These are phyloP conservation scores for Pluvianellus socialis DNA, from an alignment of 2,113 vertebrate genomes.

Conservation along the genomic window DNA sequence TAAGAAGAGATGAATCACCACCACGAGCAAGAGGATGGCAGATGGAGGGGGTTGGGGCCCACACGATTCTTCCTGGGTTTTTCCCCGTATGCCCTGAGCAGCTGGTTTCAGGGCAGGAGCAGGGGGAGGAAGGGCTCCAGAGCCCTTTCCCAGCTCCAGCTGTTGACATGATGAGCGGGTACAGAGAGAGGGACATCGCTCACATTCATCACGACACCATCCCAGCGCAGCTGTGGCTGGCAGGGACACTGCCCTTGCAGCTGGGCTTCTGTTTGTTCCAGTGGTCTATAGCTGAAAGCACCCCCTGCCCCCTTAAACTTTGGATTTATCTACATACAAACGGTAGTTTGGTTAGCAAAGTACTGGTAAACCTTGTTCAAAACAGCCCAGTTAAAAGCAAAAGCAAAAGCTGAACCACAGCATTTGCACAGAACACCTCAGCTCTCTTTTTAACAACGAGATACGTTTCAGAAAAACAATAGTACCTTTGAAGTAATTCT, in stretches of 20 bases:
- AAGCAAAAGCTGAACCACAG: neutral
- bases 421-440: conserved; percentile 27
- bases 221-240: neutral
- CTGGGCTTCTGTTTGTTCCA: neutral
- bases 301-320: neutral
- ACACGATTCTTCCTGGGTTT: neutral
- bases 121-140: neutral
- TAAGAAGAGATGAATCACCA: neutral
- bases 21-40: neutral
- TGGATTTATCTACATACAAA: neutral
- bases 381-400: neutral
- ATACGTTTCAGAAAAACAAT: neutral
- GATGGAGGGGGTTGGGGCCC: neutral
- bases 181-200: neutral
- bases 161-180: neutral
- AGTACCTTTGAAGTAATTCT: conserved; percentile 9
- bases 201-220: neutral
- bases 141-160: neutral
- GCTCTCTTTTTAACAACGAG: neutral
- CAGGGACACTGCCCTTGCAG: neutral
- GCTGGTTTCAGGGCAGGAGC: neutral
- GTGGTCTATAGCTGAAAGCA: neutral
- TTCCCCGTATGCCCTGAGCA: neutral
- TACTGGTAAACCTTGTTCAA: neutral
- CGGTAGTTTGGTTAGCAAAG: neutral